phyloP scores from a whole-genome alignment of 2,888 invertebrate genomes.

The Mesorhabditis sp. region DNA sequence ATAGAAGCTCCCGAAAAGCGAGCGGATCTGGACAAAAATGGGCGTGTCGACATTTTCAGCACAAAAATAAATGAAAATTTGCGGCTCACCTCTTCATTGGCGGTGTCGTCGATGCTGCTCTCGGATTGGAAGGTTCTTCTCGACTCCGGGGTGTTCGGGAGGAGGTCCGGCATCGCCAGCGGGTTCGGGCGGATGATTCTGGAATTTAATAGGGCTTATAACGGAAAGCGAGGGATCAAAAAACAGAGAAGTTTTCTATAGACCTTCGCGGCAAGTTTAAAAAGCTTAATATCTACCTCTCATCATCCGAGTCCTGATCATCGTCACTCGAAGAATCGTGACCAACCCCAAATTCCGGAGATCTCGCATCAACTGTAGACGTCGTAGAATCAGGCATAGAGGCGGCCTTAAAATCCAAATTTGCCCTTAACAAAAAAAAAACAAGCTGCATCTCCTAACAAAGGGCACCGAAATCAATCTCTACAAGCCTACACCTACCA shows the following conservation, averaged over 20 bases:
- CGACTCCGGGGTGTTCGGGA: constrained; percentile 35
- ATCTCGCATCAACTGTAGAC: constrained; percentile 12
- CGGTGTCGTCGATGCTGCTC: constrained; percentile 6
- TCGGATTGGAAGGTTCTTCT: constrained; percentile 18
- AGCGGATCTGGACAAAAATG: constrained; percentile 38
- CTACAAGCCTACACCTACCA: neutral
- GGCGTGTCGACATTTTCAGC: neutral
- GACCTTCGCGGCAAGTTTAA: constrained; percentile 7
- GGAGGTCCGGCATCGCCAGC: constrained; percentile 39
- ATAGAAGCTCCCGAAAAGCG: constrained; percentile 56
- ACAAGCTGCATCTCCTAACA: too few relatives aligned
- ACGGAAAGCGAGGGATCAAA: neutral
- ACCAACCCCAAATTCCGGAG: constrained; percentile 13
- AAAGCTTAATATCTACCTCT: neutral
- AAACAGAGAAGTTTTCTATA: neutral
- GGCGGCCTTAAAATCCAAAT: neutral
- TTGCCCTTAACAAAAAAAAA: too few relatives aligned
- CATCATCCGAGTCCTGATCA: constrained; percentile 15
- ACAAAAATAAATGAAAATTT: neutral
- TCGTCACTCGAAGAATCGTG: constrained; percentile 16
- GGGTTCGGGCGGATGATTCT: neutral
- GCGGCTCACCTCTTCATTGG: constrained; percentile 24
- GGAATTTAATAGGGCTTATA: neutral
- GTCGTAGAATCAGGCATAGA: neutral
- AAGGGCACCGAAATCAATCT: neutral